Percentiles rank a stretch among this genome's conserved stretches.
These are phyloP conservation scores for Pammene fasciana DNA, from an alignment of 2,888 invertebrate species.

Conservation along the genomic window DNA sequence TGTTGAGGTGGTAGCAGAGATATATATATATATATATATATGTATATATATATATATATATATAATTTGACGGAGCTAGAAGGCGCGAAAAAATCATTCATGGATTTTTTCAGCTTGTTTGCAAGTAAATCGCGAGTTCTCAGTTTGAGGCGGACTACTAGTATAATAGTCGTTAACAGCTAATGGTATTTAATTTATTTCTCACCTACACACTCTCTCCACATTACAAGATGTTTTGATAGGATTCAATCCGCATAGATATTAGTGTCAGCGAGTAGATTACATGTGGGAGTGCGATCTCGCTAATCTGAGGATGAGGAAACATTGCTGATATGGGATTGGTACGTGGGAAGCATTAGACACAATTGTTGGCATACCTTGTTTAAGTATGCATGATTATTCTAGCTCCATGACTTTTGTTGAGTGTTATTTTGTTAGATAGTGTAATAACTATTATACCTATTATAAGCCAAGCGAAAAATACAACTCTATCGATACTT, in stretches of 20 bases:
- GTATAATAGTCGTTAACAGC: no score
- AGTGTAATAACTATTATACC: not conserved
- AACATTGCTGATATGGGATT: slow-evolving; percentile 17
- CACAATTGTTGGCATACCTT: slow-evolving; percentile 2
- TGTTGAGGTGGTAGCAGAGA: no score
- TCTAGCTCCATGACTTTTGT: no score
- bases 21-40: no score
- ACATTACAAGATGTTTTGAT: slow-evolving; percentile 24
- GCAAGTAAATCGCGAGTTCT: no score
- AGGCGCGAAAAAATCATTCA: no score
- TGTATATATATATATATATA: no score
- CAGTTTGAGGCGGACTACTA: no score
- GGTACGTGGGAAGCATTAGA: slow-evolving; percentile 17
- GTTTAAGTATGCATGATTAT: not conserved
- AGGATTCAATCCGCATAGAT: slow-evolving; percentile 35
- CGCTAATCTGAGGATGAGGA: slow-evolving; percentile 36
- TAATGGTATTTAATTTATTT: slow-evolving; percentile 25
- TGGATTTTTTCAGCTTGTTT: no score
- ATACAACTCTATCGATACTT: no score
- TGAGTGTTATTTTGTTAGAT: not conserved
- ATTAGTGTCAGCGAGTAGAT: slow-evolving; percentile 39
- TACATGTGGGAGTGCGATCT: slow-evolving; percentile 34
- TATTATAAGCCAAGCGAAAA: no score
- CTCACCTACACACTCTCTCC: slow-evolving; percentile 28
- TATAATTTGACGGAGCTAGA: no score